Base-by-base conservation (phyloP, 2,113 vertebrate genomes). In the Nibea albiflora region DNA sequence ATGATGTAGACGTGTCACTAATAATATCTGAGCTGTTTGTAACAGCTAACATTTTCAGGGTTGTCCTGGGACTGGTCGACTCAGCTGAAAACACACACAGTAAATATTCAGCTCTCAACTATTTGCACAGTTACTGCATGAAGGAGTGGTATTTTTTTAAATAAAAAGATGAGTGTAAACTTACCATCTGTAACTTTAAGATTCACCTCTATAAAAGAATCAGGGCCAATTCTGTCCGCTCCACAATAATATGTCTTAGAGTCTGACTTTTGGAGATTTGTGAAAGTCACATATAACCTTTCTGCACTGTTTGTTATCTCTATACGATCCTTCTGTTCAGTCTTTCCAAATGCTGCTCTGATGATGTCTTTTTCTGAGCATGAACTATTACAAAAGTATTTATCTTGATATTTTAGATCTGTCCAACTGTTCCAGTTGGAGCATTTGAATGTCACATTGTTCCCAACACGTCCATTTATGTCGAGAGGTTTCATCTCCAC, bases 201-300 rank as follows among this genome's bases (percentile, higher is more conserved):
- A 56, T 69, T 56, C 2, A 88, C 66, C 24, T 70, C 1, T 69
- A 78, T 52, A 1, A 1, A 0, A 46, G 0, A 0, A 66, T 90
- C 85, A 1, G 0, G 0, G 1, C 0, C 5, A 20, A 0, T 0
- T 63, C 22, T 85, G 1, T 83, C 26, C 6, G 31, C 3, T 75
- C 79, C 73, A 75, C 76, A 89, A 7, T 58, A 12, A 62, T 81
- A 80, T 52, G 1, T 78, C 2, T 60, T 46, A 4, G 68, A 57
- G 35, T 90, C 80, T 35, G 61, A 63, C 60, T 22, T 63, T 62
- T 68, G 39, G 11, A 85, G 68, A 72, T 83, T 9, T 35, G 4
- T 57, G 42, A 87, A 69, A 16, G 73, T 87, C 20, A 90, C 83
- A 19, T 4, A 49, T 24, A 87, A 81, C 44, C 0, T 0, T 2